Conservation (phyloP, 2,888 invertebrate species). For the Nephrotoma flavescens region DNA sequence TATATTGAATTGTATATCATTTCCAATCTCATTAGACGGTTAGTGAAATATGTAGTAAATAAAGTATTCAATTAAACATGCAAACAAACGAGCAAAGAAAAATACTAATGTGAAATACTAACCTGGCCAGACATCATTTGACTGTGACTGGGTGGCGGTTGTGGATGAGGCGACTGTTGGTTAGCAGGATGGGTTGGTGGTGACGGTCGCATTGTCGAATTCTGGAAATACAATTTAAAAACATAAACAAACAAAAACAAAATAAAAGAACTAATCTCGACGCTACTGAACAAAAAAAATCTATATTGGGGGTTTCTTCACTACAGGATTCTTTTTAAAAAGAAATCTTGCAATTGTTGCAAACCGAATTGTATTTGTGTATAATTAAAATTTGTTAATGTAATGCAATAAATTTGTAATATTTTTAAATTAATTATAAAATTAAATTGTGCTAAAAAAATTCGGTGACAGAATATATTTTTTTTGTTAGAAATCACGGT, state of each 20-base stretch:
- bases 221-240: constrained; percentile 35
- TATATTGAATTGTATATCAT: neutral
- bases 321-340: too few species aligned
- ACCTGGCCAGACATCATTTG: constrained; percentile 68
- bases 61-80: neutral
- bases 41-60: neutral
- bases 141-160: constrained; percentile 65
- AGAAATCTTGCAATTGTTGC: too few species aligned
- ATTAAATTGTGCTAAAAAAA: too few species aligned
- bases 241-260: constrained; percentile 7
- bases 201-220: constrained; percentile 69
- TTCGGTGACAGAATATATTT: too few species aligned
- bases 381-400: too few species aligned
- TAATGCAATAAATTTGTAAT: too few species aligned
- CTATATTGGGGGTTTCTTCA: too few species aligned
- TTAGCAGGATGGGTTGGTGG: constrained; percentile 78
- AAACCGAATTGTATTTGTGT: too few species aligned
- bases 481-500: too few species aligned
- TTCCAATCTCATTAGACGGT: neutral
- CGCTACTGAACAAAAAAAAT: neutral
- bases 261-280: neutral
- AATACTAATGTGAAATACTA: constrained; percentile 21
- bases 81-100: neutral
- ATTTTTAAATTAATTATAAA: too few species aligned
- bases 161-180: constrained; percentile 79